Conservation (phyloP, 1,140 invertebrate species). For the Drosophila rufa region DNA sequence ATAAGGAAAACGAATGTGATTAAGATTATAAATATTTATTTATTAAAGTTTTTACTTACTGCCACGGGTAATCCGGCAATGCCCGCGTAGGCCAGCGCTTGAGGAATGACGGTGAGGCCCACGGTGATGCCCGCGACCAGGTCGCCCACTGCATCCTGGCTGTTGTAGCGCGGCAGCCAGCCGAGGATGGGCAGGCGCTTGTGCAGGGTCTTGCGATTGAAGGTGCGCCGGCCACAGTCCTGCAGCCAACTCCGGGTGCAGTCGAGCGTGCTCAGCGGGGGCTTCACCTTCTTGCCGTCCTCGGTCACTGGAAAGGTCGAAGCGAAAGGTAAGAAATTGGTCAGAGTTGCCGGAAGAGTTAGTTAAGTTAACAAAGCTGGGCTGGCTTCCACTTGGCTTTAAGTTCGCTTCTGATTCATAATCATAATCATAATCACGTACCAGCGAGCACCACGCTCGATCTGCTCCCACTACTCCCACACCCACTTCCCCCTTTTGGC, state of each 20-base stretch:
- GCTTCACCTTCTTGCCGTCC: conserved; percentile 72
- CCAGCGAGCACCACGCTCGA: conserved; percentile 23
- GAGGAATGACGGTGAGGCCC: conserved; percentile 93
- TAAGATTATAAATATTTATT: neutral
- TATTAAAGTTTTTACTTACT: conserved; percentile 43
- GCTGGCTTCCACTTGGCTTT: conserved; percentile 1
- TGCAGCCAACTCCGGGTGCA: conserved; percentile 52
- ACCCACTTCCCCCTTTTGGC: conserved; percentile 5
- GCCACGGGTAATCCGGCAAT: conserved; percentile 91
- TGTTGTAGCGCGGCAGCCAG: conserved; percentile 91
- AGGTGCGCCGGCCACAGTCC: conserved; percentile 51
- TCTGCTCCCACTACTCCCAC: conserved; percentile 15
- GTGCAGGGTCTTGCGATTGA: conserved; percentile 89
- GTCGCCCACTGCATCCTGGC: conserved; percentile 90
- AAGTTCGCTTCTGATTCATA: conserved; percentile 34
- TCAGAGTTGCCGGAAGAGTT: conserved; percentile 8
- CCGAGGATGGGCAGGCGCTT: conserved; percentile 89
- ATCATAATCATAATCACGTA: conserved; percentile 61
- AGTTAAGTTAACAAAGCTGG: conserved; percentile 8
- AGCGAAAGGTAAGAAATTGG: neutral
- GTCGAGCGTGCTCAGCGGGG: conserved; percentile 34
- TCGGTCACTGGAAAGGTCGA: conserved; percentile 56
- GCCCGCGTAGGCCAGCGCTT: conserved; percentile 93
- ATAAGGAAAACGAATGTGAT: neutral
- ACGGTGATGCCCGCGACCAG: conserved; percentile 94